Percentiles rank a stretch among this genome's conserved stretches.
Conservation (phyloP, 2,113 vertebrate species). For the Candoia aspera region DNA sequence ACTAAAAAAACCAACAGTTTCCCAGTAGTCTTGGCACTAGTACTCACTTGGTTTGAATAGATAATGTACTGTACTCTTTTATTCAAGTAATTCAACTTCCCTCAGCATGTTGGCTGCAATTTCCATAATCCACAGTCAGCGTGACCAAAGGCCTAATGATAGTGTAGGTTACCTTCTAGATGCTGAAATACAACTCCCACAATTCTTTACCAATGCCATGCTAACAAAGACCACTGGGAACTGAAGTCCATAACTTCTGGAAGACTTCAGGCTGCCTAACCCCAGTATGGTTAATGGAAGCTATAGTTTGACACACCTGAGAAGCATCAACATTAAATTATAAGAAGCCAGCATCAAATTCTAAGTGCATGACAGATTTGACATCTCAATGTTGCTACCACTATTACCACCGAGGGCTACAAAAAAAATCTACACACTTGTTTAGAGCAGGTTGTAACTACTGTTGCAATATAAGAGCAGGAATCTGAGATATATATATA, state of each 20-base stretch:
- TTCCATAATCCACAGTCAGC: not conserved
- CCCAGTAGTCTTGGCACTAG: not conserved
- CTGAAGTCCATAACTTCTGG: not conserved
- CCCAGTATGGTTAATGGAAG: not conserved
- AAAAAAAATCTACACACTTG: not conserved
- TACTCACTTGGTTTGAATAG: not conserved
- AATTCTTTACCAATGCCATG: not conserved
- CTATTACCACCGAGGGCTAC: not conserved
- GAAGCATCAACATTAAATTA: not conserved
- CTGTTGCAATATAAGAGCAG: not conserved
- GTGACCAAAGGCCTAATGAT: not conserved
- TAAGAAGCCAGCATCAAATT: not conserved
- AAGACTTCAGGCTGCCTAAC: not conserved
- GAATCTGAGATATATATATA: not conserved
- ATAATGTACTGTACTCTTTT: not conserved
- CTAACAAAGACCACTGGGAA: not conserved
- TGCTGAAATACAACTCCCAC: not conserved
- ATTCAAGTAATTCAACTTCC: too few species aligned
- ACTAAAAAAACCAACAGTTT: not conserved
- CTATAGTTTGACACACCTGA: not conserved
- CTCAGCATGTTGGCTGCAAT: not conserved
- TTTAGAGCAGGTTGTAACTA: not conserved
- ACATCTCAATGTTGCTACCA: not conserved
- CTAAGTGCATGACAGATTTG: not conserved
- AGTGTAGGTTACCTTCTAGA: not conserved